phyloP scores from a whole-genome alignment of 1,140 invertebrate species.

The Papilio aristodemus region DNA sequence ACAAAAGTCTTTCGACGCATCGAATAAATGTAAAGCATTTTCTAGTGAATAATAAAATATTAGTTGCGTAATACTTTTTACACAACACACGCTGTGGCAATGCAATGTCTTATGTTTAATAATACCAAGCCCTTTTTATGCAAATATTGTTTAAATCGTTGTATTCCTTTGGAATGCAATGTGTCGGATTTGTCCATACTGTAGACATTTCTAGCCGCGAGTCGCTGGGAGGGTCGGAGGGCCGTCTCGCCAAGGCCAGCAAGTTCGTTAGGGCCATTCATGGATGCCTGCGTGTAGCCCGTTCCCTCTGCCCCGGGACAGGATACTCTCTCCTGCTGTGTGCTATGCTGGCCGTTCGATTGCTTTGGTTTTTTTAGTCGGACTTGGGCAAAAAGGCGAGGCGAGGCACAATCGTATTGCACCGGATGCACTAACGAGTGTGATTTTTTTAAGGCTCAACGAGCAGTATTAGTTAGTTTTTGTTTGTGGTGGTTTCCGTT shows the following conservation, averaged over 20 bases:
- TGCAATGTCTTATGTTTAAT: not conserved
- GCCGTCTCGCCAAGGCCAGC: slow-evolving; percentile 69
- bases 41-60: not conserved
- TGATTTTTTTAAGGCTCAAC: slow-evolving; percentile 64
- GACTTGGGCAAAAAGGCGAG: slow-evolving; percentile 61
- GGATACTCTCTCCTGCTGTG: slow-evolving; percentile 66
- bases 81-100: not conserved
- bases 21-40: not conserved
- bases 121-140: slow-evolving; percentile 11
- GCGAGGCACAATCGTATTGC: slow-evolving; percentile 69
- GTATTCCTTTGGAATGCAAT: slow-evolving; percentile 32
- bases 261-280: slow-evolving; percentile 78
- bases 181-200: slow-evolving; percentile 37
- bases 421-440: slow-evolving; percentile 78
- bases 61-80: not conserved
- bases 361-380: slow-evolving; percentile 65
- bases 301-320: slow-evolving; percentile 58
- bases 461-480: slow-evolving; percentile 64
- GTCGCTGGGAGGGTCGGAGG: slow-evolving; percentile 45
- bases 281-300: slow-evolving; percentile 60
- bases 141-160: slow-evolving; percentile 1
- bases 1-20: not conserved
- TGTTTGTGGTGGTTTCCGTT: slow-evolving; percentile 60
- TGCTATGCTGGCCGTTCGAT: slow-evolving; percentile 66
- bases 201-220: slow-evolving; percentile 41